phyloP scores from a whole-genome alignment of 37 sponge, comb jelly and placozoan species.

The Beroe forskalii region DNA sequence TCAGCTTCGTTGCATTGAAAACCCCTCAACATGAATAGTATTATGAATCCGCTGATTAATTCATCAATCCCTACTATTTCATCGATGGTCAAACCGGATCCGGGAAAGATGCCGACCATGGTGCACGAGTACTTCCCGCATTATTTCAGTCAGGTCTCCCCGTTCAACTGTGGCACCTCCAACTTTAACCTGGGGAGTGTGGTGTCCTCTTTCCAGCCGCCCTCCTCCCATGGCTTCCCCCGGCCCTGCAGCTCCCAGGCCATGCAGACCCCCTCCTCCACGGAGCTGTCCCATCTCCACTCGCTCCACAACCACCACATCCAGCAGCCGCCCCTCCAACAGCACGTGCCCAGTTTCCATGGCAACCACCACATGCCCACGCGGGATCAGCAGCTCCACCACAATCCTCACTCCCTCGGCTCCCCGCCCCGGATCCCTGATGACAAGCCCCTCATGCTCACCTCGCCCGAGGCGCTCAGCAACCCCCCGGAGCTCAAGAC shows the following conservation, averaged over 20 bases:
- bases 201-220: conserved; percentile 55
- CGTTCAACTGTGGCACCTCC: conserved; percentile 42
- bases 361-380: background rate
- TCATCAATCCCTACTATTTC: conserved; percentile 28
- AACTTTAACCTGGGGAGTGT: conserved; percentile 52
- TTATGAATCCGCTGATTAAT: conserved; percentile 63
- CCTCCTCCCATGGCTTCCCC: conserved; percentile 25
- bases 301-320: conserved; percentile 26
- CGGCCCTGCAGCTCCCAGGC: conserved; percentile 50
- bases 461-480: conserved; percentile 71
- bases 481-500: conserved; percentile 84
- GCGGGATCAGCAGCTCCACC: conserved; percentile 22
- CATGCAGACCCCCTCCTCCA: conserved; percentile 43
- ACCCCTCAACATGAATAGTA: conserved; percentile 41
- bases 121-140: conserved; percentile 63
- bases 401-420: background rate
- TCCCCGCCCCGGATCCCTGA: conserved; percentile 56
- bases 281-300: conserved; percentile 30
- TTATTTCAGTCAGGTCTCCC: conserved; percentile 36
- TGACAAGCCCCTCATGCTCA: background rate
- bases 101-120: conserved; percentile 60
- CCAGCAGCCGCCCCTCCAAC: conserved; percentile 6
- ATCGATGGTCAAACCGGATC: conserved; percentile 59
- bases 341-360: conserved; percentile 15
- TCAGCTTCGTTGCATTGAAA: background rate